These are phyloP conservation scores for Seriola aureovittata DNA, from an alignment of 2,113 vertebrate species.

Conservation along the genomic window DNA sequence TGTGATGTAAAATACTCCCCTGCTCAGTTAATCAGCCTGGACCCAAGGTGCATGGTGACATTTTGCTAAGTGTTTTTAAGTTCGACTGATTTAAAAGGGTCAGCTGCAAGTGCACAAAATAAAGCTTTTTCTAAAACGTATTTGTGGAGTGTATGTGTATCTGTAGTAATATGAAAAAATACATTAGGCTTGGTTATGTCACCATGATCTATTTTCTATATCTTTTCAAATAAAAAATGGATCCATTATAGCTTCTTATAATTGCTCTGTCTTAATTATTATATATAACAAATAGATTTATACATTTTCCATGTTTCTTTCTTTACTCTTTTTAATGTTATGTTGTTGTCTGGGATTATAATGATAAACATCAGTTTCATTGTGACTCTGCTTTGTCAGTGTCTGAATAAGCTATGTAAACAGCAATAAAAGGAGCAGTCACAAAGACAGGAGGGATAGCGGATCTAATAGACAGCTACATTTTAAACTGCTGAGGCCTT, in stretches of 20 bases:
- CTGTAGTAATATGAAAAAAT: not conserved
- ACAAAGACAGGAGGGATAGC: not conserved
- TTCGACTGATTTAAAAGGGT: conserved; percentile 50
- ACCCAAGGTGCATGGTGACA: conserved; percentile 46
- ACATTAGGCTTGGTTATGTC: not conserved
- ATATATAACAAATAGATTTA: not conserved
- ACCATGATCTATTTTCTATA: not conserved
- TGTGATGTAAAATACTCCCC: conserved; percentile 31
- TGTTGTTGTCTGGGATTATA: conserved; percentile 2
- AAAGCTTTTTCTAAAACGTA: not conserved
- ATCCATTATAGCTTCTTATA: not conserved
- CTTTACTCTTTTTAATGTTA: not conserved
- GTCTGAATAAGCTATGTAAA: conserved; percentile 36
- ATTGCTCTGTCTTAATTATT: not conserved
- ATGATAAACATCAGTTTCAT: conserved; percentile 9
- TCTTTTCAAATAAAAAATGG: not conserved
- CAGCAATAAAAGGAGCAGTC: conserved; percentile 36
- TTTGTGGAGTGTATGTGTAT: not conserved
- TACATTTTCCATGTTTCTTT: not conserved
- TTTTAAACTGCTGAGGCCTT: conserved; percentile 38
- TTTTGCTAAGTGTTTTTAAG: conserved; percentile 61
- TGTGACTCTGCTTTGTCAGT: conserved; percentile 25
- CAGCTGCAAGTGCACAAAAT: conserved; percentile 11
- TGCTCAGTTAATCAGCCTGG: conserved; percentile 37
- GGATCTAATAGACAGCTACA: conserved; percentile 28